Conservation (phyloP, 2,888 invertebrate species). For the Aspidapion aeneum region DNA sequence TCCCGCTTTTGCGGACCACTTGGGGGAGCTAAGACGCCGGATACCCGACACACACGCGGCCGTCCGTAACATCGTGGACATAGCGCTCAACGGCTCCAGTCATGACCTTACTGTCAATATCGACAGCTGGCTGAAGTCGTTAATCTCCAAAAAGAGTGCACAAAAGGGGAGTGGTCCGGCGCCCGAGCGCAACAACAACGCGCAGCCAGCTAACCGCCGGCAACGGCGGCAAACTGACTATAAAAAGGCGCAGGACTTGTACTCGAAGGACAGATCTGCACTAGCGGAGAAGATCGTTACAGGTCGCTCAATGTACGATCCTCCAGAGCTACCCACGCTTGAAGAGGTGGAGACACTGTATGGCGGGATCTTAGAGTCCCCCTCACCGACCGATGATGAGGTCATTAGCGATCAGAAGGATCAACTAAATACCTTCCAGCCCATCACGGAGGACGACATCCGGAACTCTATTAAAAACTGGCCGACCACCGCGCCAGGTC, state of each 20-base stretch:
- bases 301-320: neutral
- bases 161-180: too few species aligned
- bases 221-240: neutral
- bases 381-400: slow-evolving; percentile 6
- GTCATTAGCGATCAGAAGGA: neutral
- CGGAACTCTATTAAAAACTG: neutral
- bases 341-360: slow-evolving; percentile 1
- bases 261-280: neutral
- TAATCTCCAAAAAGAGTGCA: too few species aligned
- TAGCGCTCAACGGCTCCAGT: too few species aligned
- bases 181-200: too few species aligned
- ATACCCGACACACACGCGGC: too few species aligned
- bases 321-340: neutral
- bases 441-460: slow-evolving; percentile 7
- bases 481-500: slow-evolving; percentile 7
- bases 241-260: slow-evolving; percentile 6
- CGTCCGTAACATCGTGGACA: too few species aligned
- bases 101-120: too few species aligned
- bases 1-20: too few species aligned
- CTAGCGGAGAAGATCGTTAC: neutral
- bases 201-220: too few species aligned
- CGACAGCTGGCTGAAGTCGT: too few species aligned
- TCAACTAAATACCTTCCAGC: neutral
- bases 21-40: too few species aligned
- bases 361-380: slow-evolving; percentile 1